A percentile compares a stretch with the other conserved stretches of the same genome.
These are phyloP conservation scores for Chinchilla lanigera DNA, from an alignment of 2,113 vertebrate genomes.

Conservation along the genomic window DNA sequence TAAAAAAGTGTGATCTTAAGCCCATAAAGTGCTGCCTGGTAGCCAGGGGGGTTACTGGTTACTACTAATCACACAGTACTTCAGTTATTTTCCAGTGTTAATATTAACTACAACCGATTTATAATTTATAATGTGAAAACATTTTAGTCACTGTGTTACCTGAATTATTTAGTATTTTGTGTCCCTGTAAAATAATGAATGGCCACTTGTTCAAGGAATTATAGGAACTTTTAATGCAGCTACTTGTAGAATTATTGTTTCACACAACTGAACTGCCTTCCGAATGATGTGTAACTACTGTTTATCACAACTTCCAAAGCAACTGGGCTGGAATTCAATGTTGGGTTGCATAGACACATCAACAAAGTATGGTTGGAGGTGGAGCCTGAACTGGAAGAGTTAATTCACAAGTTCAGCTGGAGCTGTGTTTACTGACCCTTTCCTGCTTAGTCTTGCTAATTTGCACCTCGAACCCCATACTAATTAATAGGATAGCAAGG, in stretches of 20 bases:
- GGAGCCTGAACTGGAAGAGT: slow-evolving; percentile 76
- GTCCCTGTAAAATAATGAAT: slow-evolving; percentile 60
- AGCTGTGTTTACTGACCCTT: slow-evolving; percentile 84
- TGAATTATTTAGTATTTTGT: slow-evolving; percentile 60
- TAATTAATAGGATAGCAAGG: slow-evolving; percentile 93
- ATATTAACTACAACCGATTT: slow-evolving; percentile 29
- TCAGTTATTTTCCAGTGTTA: slow-evolving; percentile 58
- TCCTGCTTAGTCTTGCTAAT: slow-evolving; percentile 88
- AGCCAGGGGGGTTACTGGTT: slow-evolving; percentile 17
- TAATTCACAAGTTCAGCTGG: slow-evolving; percentile 80
- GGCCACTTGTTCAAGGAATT: slow-evolving; percentile 50
- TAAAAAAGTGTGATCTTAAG: neutral
- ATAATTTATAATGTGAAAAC: slow-evolving; percentile 70
- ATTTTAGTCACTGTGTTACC: slow-evolving; percentile 45
- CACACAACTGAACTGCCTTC: neutral
- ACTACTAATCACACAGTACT: slow-evolving; percentile 36
- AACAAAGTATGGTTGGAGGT: neutral
- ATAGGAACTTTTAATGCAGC: neutral
- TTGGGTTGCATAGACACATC: neutral
- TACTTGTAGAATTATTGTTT: slow-evolving; percentile 49
- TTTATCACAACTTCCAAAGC: neutral
- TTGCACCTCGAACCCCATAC: slow-evolving; percentile 90
- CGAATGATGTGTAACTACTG: neutral
- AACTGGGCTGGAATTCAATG: neutral
- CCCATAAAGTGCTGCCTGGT: slow-evolving; percentile 23